A percentile compares a stretch with the other conserved stretches of the same genome.
These are phyloP conservation scores for Cassiopea andromeda DNA, from an alignment of 30 jellyfish, hydroid and myxozoan species.

Conservation along the genomic window DNA sequence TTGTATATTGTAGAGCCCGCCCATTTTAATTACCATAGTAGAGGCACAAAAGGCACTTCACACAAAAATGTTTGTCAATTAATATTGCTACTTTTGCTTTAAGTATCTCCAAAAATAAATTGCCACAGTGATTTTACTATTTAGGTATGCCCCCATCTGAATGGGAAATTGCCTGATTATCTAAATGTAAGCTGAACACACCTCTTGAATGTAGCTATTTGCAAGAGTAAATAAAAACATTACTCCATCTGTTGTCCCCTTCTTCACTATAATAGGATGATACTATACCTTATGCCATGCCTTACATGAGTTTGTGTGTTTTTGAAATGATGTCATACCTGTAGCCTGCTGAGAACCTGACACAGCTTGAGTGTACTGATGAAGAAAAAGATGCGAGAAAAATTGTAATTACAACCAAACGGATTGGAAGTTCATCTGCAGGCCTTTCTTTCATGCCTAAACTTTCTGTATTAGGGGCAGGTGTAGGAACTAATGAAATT, in stretches of 20 bases:
- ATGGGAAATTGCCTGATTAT: too few relatives aligned
- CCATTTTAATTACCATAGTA: too few relatives aligned
- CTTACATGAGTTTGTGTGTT: constrained; percentile 23
- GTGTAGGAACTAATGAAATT: neutral
- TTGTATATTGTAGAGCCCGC: too few relatives aligned
- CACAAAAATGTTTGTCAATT: too few relatives aligned
- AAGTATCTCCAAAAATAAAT: too few relatives aligned
- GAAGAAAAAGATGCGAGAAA: constrained; percentile 67
- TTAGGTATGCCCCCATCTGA: too few relatives aligned
- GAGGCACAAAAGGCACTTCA: too few relatives aligned
- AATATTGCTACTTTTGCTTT: too few relatives aligned
- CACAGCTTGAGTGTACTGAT: constrained; percentile 83
- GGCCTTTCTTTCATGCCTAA: neutral
- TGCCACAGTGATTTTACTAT: too few relatives aligned
- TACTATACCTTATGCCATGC: constrained; percentile 53
- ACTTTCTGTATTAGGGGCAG: neutral
- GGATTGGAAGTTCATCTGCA: constrained; percentile 1
- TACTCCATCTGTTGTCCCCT: neutral
- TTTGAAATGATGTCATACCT: constrained; percentile 63
- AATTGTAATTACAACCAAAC: constrained; percentile 44
- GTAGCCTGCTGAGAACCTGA: constrained; percentile 77
- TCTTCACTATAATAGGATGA: constrained; percentile 18
- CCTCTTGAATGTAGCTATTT: too few relatives aligned
- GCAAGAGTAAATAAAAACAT: neutral
- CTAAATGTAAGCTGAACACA: too few relatives aligned